Conservation (phyloP, 2,888 invertebrate genomes). For the Operophtera brumata region DNA sequence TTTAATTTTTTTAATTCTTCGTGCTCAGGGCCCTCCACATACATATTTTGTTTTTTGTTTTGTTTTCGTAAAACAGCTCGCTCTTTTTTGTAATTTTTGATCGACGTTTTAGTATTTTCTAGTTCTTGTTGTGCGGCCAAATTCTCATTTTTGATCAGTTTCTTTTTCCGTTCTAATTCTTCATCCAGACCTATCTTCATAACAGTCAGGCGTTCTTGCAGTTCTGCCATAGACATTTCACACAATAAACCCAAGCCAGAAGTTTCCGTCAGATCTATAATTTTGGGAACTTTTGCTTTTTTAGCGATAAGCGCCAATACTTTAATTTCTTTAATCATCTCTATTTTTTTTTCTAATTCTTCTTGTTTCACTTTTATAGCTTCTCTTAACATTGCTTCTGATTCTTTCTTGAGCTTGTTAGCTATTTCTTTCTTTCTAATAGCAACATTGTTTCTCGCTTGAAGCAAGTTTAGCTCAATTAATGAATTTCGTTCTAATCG, state of each 20-base stretch:
- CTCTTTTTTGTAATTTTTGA: conserved; percentile 61
- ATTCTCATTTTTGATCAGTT: conserved; percentile 67
- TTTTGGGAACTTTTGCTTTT: conserved; percentile 73
- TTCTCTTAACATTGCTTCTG: conserved; percentile 53
- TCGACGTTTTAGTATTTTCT: conserved; percentile 67
- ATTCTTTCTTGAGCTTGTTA: conserved; percentile 56
- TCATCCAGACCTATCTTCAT: conserved; percentile 76
- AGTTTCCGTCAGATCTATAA: conserved; percentile 81
- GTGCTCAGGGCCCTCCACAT: conserved; percentile 37
- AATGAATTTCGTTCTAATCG: conserved; percentile 66
- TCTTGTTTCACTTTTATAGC: conserved; percentile 70
- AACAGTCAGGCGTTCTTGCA: conserved; percentile 76
- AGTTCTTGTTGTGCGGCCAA: conserved; percentile 68
- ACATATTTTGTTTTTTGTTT: conserved; percentile 47
- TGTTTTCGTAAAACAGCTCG: conserved; percentile 50
- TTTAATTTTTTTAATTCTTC: conserved; percentile 73
- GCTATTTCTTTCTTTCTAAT: conserved; percentile 59
- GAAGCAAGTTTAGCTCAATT: conserved; percentile 53
- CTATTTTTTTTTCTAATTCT: conserved; percentile 71
- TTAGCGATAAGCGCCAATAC: conserved; percentile 71
- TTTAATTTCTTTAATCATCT: conserved; percentile 77
- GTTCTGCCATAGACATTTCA: conserved; percentile 84
- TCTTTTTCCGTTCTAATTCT: conserved; percentile 74
- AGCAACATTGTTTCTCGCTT: conserved; percentile 52
- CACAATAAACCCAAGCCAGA: conserved; percentile 81